phyloP scores from a whole-genome alignment of 2,888 invertebrate species.

The Nemoura dubitans region DNA sequence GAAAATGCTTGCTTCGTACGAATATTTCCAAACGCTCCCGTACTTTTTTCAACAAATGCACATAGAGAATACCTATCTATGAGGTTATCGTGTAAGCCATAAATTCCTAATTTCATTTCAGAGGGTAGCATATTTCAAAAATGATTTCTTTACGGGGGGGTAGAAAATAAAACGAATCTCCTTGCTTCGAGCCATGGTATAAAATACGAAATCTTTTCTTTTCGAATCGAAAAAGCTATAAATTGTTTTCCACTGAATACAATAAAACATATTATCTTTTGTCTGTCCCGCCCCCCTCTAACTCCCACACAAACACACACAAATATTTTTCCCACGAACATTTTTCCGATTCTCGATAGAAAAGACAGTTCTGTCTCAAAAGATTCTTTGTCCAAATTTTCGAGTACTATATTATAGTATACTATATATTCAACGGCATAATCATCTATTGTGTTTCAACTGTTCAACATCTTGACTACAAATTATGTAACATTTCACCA shows the following conservation, averaged over 20 bases:
- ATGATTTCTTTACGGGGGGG: background rate
- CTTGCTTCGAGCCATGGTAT: background rate
- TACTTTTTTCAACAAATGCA: background rate
- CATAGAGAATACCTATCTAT: background rate
- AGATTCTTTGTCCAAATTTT: too few species aligned
- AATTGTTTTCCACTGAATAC: slow-evolving; percentile 12
- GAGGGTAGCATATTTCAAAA: slow-evolving; percentile 5
- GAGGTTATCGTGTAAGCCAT: background rate
- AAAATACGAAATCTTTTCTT: background rate
- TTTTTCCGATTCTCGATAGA: background rate
- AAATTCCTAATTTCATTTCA: slow-evolving; percentile 7
- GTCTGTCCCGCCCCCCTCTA: too few species aligned
- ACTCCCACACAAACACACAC: background rate
- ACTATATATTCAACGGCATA: background rate
- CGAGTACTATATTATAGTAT: background rate
- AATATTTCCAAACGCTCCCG: background rate
- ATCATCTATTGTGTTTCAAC: background rate
- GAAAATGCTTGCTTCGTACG: background rate
- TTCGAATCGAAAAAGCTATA: slow-evolving; percentile 7
- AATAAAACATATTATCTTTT: slow-evolving; percentile 5
- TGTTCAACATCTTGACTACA: slow-evolving; percentile 4
- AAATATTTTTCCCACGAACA: background rate
- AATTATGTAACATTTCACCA: background rate
- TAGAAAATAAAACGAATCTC: background rate
- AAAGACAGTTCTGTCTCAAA: too few species aligned